Base-by-base conservation (phyloP, 2,113 vertebrate genomes). In the Chionomys nivalis region DNA sequence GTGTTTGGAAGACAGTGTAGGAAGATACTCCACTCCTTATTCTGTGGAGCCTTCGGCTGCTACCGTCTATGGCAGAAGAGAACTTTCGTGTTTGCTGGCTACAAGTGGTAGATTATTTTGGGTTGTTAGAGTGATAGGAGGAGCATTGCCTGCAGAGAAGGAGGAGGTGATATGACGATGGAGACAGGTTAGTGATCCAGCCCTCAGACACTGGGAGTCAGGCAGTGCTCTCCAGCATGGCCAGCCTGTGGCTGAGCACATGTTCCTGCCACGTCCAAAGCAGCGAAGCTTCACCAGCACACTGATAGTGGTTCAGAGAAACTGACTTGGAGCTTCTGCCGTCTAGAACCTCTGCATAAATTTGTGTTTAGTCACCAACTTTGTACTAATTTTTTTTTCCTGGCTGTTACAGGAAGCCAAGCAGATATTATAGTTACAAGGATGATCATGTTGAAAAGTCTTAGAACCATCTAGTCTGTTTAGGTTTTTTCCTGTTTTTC, bases 331-430 rank as follows among this genome's bases (percentile, higher is more conserved):
- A 26, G 58, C 16, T 82, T 82, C 10, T 13, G 49, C 49, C 36
- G 5, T 87, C 61, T 16, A 55, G 33, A 76, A 78, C 16, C 2
- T 66, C 90, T 31, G 39, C 33, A 79, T 68, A 21, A 36, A 72
- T 88, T 76, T 93, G 49, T 86, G 73, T 85, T 89, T 72, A 89
- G 52, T 26, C 39, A 8, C 42, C 36, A 63, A 52, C 8, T 93
- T 87, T 95, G 49, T 92, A 61, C 12, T 89, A 78, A 49, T 91
- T 89, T 96, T 55, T 96, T 55, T 86, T n/a, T 7, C 17, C 28
- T 1, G 31, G 52, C 61, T 47, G 8, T 68, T n/a, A 2, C 26
- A 79, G 77, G 36, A 96, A 95, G 65, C 3, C 26, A 55, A 78
- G 42, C 66, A 63, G 14, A 16, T 19, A 26, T n/a, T 23, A 1